These are phyloP conservation scores for Teinopalpus imperialis DNA, from an alignment of 2,888 invertebrate species.

Conservation along the genomic window DNA sequence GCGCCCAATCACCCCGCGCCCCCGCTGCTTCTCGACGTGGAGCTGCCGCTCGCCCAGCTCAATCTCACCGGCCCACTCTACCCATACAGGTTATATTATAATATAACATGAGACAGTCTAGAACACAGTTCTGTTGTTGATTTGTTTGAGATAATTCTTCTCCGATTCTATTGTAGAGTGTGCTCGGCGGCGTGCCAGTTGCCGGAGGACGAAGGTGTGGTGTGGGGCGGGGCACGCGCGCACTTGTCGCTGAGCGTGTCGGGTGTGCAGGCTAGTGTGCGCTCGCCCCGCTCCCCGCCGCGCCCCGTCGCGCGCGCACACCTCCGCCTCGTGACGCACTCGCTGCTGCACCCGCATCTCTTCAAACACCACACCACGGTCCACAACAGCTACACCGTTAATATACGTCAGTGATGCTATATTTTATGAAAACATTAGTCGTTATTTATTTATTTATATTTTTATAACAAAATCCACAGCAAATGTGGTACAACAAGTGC, in stretches of 20 bases:
- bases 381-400: slow-evolving; percentile 43
- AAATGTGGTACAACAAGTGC: too few species aligned
- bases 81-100: slow-evolving; percentile 51
- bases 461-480: too few species aligned
- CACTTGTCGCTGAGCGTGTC: slow-evolving; percentile 39
- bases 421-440: too few species aligned
- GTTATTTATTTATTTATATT: slow-evolving; percentile 11
- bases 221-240: slow-evolving; percentile 52
- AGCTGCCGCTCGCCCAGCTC: slow-evolving; percentile 40
- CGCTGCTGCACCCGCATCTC: slow-evolving; percentile 45
- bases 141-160: too few species aligned
- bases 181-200: slow-evolving; percentile 67
- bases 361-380: slow-evolving; percentile 45
- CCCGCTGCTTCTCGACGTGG: slow-evolving; percentile 43
- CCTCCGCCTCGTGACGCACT: slow-evolving; percentile 43
- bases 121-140: too few species aligned
- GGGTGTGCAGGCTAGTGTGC: slow-evolving; percentile 40
- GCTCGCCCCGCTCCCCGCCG: slow-evolving; percentile 29
- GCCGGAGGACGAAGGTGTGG: slow-evolving; percentile 44
- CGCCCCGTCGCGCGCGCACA: slow-evolving; percentile 51
- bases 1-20: slow-evolving; percentile 25
- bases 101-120: too few species aligned
- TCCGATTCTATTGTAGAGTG: slow-evolving; percentile 43
- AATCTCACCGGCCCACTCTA: slow-evolving; percentile 53
- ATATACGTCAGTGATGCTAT: slow-evolving; percentile 66